A percentile compares a stretch with the other conserved stretches of the same genome.
Evolutionary conservation across 2,888 invertebrate species (phyloP).

Genomic region (Drosophila phalerata): DNA sequence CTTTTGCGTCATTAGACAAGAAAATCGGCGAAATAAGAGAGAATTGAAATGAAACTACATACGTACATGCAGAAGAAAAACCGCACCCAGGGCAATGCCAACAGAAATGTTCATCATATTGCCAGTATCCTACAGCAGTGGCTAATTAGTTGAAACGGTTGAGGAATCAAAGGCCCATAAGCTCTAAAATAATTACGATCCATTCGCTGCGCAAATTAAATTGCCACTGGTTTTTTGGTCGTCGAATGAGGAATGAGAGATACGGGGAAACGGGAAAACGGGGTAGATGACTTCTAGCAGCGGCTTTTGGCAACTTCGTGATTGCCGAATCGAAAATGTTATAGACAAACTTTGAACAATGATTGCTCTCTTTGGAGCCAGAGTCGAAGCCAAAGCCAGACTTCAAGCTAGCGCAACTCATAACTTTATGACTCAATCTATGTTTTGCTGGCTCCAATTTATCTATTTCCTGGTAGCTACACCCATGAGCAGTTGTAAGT

Average conservation of each 20-base stretch:
- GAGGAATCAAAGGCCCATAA: constrained; percentile 31
- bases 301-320: constrained; percentile 55
- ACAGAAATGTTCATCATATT: constrained; percentile 17
- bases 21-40: constrained; percentile 19
- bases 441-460: constrained; percentile 43
- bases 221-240: constrained; percentile 68
- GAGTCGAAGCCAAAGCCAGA: constrained; percentile 15
- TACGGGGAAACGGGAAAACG: neutral
- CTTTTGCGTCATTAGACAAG: constrained; percentile 46
- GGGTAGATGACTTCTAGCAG: constrained; percentile 40
- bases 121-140: constrained; percentile 19
- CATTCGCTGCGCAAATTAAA: constrained; percentile 64
- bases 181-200: constrained; percentile 49
- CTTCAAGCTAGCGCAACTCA: constrained; percentile 22
- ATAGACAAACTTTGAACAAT: constrained; percentile 20
- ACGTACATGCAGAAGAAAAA: constrained; percentile 4
- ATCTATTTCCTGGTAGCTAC: constrained; percentile 53
- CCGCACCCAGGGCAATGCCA: constrained; percentile 39
- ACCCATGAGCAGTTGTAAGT: constrained; percentile 38
- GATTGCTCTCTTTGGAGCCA: constrained; percentile 46
- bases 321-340: constrained; percentile 48
- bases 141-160: constrained; percentile 63
- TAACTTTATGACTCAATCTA: constrained; percentile 59
- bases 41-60: constrained; percentile 7
- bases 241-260: neutral